Conservation (phyloP, 2,888 invertebrate genomes). For the Teleogryllus oceanicus region DNA sequence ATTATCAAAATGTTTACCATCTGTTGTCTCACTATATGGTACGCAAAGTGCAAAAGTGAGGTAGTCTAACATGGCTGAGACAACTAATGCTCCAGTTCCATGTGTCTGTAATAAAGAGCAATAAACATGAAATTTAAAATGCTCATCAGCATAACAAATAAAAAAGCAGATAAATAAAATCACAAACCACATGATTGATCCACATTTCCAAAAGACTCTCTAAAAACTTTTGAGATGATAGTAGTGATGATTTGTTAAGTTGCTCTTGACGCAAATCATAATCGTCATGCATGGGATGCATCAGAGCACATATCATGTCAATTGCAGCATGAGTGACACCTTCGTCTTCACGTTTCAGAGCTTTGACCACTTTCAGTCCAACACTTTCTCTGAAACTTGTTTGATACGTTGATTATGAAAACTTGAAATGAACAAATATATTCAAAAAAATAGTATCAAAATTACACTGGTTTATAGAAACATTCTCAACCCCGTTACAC, state of each 20-base stretch:
- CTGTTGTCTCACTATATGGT: constrained; percentile 98
- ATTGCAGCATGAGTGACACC: constrained; percentile 94
- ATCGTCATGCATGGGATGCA: constrained; percentile 98
- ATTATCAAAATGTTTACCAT: constrained; percentile 91
- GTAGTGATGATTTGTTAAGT: constrained; percentile 91
- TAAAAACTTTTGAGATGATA: constrained; percentile 86
- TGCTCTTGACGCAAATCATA: constrained; percentile 97
- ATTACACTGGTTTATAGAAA: not conserved
- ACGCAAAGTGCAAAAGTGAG: constrained; percentile 96
- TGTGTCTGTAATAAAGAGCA: constrained; percentile 60
- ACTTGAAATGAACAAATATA: not conserved
- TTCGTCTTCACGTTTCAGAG: constrained; percentile 79
- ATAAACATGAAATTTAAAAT: constrained; percentile 19
- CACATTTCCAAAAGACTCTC: constrained; percentile 93
- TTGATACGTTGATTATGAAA: constrained; percentile 37
- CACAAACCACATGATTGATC: constrained; percentile 84
- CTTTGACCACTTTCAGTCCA: constrained; percentile 86
- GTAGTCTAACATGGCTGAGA: constrained; percentile 97
- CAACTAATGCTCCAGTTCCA: constrained; percentile 91
- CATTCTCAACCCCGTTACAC: too few species aligned
- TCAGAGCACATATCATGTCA: constrained; percentile 94
- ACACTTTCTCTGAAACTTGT: constrained; percentile 88
- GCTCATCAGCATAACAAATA: too few species aligned
- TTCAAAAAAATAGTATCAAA: not conserved
- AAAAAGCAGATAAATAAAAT: too few species aligned